phyloP scores from a whole-genome alignment of 2,113 vertebrate genomes.

The Poeciliopsis prolifica region DNA sequence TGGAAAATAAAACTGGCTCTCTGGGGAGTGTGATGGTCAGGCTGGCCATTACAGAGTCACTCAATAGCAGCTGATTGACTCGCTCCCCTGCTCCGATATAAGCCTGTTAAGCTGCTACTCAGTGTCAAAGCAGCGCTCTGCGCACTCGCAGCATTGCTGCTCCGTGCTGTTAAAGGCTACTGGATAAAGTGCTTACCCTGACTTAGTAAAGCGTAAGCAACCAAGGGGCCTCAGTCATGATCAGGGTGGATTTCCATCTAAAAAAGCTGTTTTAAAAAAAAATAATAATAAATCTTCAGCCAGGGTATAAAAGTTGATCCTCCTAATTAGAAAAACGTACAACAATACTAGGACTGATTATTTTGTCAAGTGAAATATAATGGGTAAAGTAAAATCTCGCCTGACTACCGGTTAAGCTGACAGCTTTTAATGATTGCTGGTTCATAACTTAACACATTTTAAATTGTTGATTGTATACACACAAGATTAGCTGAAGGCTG shows the following conservation, averaged over 20 bases:
- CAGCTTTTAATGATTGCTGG: too few species aligned
- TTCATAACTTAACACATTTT: not conserved
- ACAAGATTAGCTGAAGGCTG: not conserved
- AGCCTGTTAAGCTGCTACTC: conserved; percentile 65
- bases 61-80: conserved; percentile 71
- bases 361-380: not conserved
- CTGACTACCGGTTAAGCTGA: not conserved
- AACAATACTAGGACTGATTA: not conserved
- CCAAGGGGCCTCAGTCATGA: conserved; percentile 32
- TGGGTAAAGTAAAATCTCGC: not conserved
- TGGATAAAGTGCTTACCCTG: conserved; percentile 59
- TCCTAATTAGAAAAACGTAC: not conserved
- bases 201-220: conserved; percentile 52
- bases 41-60: conserved; percentile 70
- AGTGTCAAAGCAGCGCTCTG: conserved; percentile 46
- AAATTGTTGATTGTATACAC: not conserved
- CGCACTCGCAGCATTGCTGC: conserved; percentile 26
- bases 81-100: conserved; percentile 53
- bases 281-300: not conserved
- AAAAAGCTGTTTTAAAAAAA: not conserved
- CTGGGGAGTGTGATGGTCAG: conserved; percentile 68
- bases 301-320: not conserved
- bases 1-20: conserved; percentile 74
- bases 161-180: conserved; percentile 33
- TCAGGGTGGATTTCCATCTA: conserved; percentile 32